These are phyloP conservation scores for Clytia hemisphaerica DNA, from an alignment of 30 jellyfish, hydroid and myxozoan species.

Conservation along the genomic window DNA sequence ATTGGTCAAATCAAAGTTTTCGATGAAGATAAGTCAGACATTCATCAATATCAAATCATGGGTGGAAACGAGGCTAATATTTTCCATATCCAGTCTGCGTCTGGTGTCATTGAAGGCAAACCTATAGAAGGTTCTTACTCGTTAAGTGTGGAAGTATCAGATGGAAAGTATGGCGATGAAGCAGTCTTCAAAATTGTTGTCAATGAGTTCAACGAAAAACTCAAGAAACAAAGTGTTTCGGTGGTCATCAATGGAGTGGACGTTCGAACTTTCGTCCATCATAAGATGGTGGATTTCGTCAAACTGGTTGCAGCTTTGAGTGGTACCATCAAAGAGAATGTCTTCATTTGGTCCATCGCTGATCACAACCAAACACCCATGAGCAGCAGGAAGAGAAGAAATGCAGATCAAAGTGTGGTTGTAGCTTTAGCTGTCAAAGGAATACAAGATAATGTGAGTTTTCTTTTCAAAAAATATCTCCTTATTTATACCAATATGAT, in stretches of 20 bases:
- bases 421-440: slow-evolving; percentile 86
- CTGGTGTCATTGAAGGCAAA: slow-evolving; percentile 77
- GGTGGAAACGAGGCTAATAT: slow-evolving; percentile 61
- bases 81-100: slow-evolving; percentile 58
- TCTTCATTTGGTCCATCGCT: slow-evolving; percentile 85
- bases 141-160: slow-evolving; percentile 73
- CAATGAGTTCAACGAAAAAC: slow-evolving; percentile 40
- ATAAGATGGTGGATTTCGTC: slow-evolving; percentile 45
- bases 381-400: slow-evolving; percentile 32
- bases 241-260: slow-evolving; percentile 45
- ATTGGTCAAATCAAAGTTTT: slow-evolving; percentile 61
- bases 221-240: slow-evolving; percentile 66
- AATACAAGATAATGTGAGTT: slow-evolving; percentile 38
- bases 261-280: slow-evolving; percentile 48
- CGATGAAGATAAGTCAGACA: slow-evolving; percentile 52
- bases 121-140: slow-evolving; percentile 76
- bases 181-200: slow-evolving; percentile 61
- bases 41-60: slow-evolving; percentile 68
- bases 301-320: slow-evolving; percentile 44
- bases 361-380: slow-evolving; percentile 14
- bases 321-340: slow-evolving; percentile 51
- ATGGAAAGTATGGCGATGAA: slow-evolving; percentile 69
- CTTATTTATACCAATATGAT: no score
- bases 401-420: slow-evolving; percentile 30
- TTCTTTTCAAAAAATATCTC: not conserved